A percentile compares a stretch with the other conserved stretches of the same genome.
phyloP scores from a whole-genome alignment of 92 coral and sea anemone species.

The Zoanthus gigantus region DNA sequence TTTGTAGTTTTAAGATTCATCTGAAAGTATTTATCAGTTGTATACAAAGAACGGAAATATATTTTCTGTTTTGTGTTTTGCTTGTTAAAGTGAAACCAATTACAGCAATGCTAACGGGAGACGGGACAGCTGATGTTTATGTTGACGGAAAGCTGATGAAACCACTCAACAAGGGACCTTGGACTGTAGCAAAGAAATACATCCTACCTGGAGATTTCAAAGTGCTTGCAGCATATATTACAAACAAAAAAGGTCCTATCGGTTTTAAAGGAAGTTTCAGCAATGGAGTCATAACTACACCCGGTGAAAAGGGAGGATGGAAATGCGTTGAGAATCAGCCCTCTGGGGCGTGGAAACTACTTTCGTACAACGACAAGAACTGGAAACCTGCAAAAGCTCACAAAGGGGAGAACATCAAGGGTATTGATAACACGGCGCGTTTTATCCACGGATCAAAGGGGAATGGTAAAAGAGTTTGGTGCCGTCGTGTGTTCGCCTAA shows the following conservation, averaged over 20 bases:
- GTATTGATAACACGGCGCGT: not conserved
- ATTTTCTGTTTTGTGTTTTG: too few relatives aligned
- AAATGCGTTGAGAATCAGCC: not conserved
- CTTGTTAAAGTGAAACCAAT: not conserved
- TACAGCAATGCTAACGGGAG: constrained; percentile 10
- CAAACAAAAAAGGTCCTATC: not conserved
- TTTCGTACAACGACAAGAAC: not conserved
- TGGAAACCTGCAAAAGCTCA: not conserved
- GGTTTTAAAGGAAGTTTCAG: not conserved
- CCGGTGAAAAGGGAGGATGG: not conserved
- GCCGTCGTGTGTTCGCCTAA: constrained; percentile 10
- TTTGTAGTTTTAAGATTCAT: too few relatives aligned
- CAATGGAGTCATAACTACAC: too few relatives aligned
- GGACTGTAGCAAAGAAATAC: constrained; percentile 5
- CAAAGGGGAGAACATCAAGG: not conserved
- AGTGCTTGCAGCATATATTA: not conserved
- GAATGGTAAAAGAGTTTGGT: not conserved
- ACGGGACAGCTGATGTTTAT: not conserved
- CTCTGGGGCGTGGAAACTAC: not conserved
- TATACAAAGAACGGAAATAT: too few relatives aligned
- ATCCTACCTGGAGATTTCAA: not conserved
- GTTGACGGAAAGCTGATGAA: constrained; percentile 19
- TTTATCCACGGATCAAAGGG: not conserved
- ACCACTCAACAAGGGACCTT: not conserved
- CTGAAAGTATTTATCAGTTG: too few relatives aligned